Percentiles rank a stretch among this genome's conserved stretches.
phyloP scores from a whole-genome alignment of 2,888 invertebrate genomes.

The Petrolisthes manimaculis region DNA sequence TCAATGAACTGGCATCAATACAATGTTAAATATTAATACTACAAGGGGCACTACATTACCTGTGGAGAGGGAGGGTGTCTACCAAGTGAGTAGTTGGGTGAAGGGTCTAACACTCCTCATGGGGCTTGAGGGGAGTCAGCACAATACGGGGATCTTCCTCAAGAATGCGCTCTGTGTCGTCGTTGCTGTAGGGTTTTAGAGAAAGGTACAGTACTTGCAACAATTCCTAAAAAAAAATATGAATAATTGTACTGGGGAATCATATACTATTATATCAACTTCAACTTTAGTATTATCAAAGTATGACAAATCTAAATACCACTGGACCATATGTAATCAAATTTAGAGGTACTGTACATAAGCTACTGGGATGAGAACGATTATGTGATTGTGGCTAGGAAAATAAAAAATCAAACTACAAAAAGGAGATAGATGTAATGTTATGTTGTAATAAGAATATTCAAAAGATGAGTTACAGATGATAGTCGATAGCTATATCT shows the following conservation, averaged over 20 bases:
- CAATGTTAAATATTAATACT: no score
- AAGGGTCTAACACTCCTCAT: conserved; percentile 57
- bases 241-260: background rate
- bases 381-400: no score
- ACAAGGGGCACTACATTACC: conserved; percentile 21
- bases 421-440: no score
- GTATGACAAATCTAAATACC: background rate
- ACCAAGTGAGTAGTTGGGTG: conserved; percentile 18
- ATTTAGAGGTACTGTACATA: no score
- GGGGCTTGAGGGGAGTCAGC: conserved; percentile 58
- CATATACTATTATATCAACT: conserved; percentile 2
- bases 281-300: background rate
- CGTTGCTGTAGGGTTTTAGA: conserved; percentile 26
- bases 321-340: no score
- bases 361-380: no score
- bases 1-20: no score
- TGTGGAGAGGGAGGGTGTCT: conserved; percentile 33
- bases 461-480: no score
- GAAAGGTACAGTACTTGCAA: no score
- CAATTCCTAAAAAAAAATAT: background rate
- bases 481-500: no score
- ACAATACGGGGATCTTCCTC: conserved; percentile 63
- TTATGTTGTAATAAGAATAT: no score
- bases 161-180: conserved; percentile 58
- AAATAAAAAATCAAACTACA: no score